Conservation (phyloP, 1,140 invertebrate genomes). For the Ectropis grisescens region DNA sequence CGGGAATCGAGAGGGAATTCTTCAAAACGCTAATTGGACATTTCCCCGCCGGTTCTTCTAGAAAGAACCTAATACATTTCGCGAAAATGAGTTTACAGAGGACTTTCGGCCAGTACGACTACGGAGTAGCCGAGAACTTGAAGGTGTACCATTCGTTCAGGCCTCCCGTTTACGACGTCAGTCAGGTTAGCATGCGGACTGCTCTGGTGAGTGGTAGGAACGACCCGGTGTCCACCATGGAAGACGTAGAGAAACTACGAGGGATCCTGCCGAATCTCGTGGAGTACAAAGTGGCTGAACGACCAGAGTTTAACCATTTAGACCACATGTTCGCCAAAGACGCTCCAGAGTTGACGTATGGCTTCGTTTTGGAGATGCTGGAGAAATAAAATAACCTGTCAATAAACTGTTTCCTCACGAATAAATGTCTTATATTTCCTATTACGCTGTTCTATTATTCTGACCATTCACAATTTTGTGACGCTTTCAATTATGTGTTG, state of each 20-base stretch:
- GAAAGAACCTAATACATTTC: slow-evolving; percentile 75
- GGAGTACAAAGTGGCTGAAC: neutral
- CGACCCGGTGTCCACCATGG: slow-evolving; percentile 68
- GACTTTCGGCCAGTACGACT: slow-evolving; percentile 46
- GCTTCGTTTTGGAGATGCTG: too few relatives aligned
- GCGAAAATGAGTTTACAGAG: slow-evolving; percentile 64
- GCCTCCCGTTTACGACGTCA: slow-evolving; percentile 70
- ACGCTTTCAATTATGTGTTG: too few relatives aligned
- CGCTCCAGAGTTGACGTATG: too few relatives aligned
- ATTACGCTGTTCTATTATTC: too few relatives aligned
- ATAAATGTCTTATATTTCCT: too few relatives aligned
- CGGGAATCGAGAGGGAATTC: slow-evolving; percentile 14
- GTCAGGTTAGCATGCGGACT: slow-evolving; percentile 67
- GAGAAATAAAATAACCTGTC: too few relatives aligned
- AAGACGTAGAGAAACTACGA: slow-evolving; percentile 68
- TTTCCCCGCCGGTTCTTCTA: slow-evolving; percentile 54
- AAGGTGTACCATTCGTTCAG: slow-evolving; percentile 46
- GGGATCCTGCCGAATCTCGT: slow-evolving; percentile 47
- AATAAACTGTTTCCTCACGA: too few relatives aligned
- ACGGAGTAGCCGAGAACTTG: slow-evolving; percentile 59
- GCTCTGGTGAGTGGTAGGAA: slow-evolving; percentile 73
- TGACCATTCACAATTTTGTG: too few relatives aligned
- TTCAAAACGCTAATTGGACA: slow-evolving; percentile 9
- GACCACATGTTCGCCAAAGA: too few relatives aligned
- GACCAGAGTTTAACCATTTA: too few relatives aligned